Evolutionary conservation across 2,888 invertebrate genomes (phyloP).

Genomic region (Hydriomena furcata): DNA sequence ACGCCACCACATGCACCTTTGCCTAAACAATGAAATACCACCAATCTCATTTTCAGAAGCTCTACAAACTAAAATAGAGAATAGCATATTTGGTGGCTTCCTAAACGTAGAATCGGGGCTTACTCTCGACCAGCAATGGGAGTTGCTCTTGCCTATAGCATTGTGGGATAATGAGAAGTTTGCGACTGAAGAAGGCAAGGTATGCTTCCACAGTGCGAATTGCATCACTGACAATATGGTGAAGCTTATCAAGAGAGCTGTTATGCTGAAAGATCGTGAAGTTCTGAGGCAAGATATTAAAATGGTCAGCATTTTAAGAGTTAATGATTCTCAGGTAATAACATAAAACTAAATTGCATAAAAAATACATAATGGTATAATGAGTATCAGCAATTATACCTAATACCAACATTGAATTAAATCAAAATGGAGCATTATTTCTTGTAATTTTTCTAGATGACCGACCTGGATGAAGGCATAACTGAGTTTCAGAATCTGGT

Average conservation of each 20-base stretch:
- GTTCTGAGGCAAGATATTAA: constrained; percentile 54
- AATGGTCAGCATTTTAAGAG: constrained; percentile 53
- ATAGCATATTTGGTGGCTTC: constrained; percentile 59
- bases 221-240: constrained; percentile 61
- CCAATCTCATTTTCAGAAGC: constrained; percentile 55
- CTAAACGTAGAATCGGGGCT: constrained; percentile 55
- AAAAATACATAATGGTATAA: too few relatives aligned
- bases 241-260: constrained; percentile 56
- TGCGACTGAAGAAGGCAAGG: constrained; percentile 60
- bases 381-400: too few relatives aligned
- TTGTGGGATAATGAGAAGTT: constrained; percentile 70
- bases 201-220: constrained; percentile 60
- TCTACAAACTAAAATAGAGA: constrained; percentile 58
- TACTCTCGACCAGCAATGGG: constrained; percentile 62
- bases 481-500: constrained; percentile 62
- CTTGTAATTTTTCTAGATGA: constrained; percentile 64
- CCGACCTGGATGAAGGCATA: constrained; percentile 66
- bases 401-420: too few relatives aligned
- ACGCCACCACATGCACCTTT: constrained; percentile 55
- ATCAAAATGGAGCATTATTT: not conserved
- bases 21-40: constrained; percentile 43
- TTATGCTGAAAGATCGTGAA: constrained; percentile 48
- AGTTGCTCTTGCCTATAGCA: constrained; percentile 56
- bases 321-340: constrained; percentile 59
- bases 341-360: too few relatives aligned